These are phyloP conservation scores for Dorcus hopei DNA, from an alignment of 2,888 invertebrate species.

Conservation along the genomic window DNA sequence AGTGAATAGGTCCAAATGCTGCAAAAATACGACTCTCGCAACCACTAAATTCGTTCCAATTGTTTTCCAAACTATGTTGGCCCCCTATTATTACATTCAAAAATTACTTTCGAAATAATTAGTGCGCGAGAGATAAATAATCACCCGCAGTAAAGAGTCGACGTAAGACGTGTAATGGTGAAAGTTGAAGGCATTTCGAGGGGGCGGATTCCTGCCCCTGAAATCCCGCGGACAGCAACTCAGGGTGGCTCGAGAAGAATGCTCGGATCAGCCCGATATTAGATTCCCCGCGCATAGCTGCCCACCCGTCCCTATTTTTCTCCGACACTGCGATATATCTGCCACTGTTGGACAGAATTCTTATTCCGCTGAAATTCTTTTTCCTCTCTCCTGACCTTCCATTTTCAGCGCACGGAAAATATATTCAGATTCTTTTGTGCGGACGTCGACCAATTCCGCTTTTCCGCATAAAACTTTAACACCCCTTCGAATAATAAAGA, in stretches of 20 bases:
- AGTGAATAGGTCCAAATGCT: slow-evolving; percentile 24
- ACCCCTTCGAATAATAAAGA: no score
- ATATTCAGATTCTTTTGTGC: no score
- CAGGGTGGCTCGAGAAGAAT: slow-evolving; percentile 45
- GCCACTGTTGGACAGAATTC: slow-evolving; percentile 36
- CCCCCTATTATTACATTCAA: neutral
- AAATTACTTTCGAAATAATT: no score
- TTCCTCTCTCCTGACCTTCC: neutral
- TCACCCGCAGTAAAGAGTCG: neutral
- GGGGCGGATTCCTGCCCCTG: slow-evolving; percentile 42
- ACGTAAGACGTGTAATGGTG: slow-evolving; percentile 19
- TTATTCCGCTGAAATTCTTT: slow-evolving; percentile 23
- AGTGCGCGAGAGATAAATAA: neutral
- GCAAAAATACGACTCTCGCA: slow-evolving; percentile 26
- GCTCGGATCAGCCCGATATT: slow-evolving; percentile 46
- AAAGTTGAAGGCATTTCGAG: slow-evolving; percentile 23
- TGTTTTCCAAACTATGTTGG: slow-evolving; percentile 14
- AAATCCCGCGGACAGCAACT: slow-evolving; percentile 46
- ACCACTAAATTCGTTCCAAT: slow-evolving; percentile 24
- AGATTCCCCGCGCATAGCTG: slow-evolving; percentile 44
- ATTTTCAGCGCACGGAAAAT: neutral
- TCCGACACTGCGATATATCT: slow-evolving; percentile 33
- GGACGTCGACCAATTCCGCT: no score
- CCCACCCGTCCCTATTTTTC: slow-evolving; percentile 36
- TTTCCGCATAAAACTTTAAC: no score